Conservation (phyloP, 1,140 invertebrate species). For the Pseudomyrmex concolor region DNA sequence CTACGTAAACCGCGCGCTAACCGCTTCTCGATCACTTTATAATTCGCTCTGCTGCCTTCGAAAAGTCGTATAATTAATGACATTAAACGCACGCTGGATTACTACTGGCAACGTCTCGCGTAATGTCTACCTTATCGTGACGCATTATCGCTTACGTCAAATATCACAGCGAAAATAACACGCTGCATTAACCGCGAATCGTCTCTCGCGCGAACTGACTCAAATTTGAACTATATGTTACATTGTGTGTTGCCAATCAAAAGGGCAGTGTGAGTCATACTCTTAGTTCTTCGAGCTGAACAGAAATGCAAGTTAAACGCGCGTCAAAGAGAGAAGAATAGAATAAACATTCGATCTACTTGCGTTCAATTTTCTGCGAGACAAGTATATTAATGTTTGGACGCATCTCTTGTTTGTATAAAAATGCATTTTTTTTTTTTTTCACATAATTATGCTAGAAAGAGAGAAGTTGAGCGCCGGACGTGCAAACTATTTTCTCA, state of each 20-base stretch:
- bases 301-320: too few relatives aligned
- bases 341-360: too few relatives aligned
- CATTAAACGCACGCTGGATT: constrained; percentile 46
- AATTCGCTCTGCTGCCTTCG: constrained; percentile 49
- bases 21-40: constrained; percentile 50
- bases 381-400: too few relatives aligned
- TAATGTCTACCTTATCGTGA: constrained; percentile 51
- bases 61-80: constrained; percentile 59
- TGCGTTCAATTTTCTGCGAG: neutral
- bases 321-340: too few relatives aligned
- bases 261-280: neutral
- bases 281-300: neutral
- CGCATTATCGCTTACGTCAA: constrained; percentile 51
- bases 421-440: neutral
- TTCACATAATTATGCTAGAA: neutral
- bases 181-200: constrained; percentile 2
- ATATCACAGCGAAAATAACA: constrained; percentile 52
- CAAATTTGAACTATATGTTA: too few relatives aligned
- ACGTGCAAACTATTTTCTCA: too few relatives aligned
- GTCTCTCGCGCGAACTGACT: constrained; percentile 9
- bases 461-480: neutral
- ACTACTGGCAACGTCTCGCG: constrained; percentile 42
- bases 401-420: neutral
- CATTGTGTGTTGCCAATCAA: neutral
- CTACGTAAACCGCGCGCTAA: constrained; percentile 44